Base-by-base conservation (phyloP, 1,140 invertebrate genomes). In the Zaprionus taronus region DNA sequence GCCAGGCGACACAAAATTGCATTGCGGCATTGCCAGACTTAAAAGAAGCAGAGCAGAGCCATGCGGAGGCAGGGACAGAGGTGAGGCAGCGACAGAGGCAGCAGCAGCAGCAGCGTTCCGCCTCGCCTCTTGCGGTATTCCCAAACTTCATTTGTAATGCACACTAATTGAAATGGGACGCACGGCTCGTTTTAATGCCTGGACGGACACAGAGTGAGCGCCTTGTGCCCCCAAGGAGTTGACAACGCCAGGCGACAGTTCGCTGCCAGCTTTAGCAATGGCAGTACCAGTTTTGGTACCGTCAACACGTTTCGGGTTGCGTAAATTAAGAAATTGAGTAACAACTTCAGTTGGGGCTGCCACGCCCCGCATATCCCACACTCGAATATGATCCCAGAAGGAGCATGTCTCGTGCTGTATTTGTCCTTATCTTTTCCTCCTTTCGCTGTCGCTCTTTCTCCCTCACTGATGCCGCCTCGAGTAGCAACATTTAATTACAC, bases 81-180 rank as follows among this genome's bases (percentile, higher is more conserved):
- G 7, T 2, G 28, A 28, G 28, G 0, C 6, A 31, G 28, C 0
- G 7, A 2, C 6, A 17, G 15, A 12, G 47, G 20, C 44, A 22
- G 47, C 2, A 2, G 47, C 9, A 22, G 26, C 20, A n/a, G 26
- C 12, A 9, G 6, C 20, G 20, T 24, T 47, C 15, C 22, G n/a
- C 34, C 31, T 63, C 22, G 20, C 20, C 38, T 44, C 12, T 31
- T 76, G 69, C 69, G 81, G 78, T 89, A 89, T 89, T 89, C 84
- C 84, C 84, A 89, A 89, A 90, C 84, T 89, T 89, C 85, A 89
- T 89, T 89, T 89, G 84, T 89, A 89, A 89, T 89, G 85, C 84
- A 89, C 85, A 89, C 84, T 89, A 89, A 89, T 89, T 89, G 84
- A 89, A 89, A 89, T 89, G 84, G 84, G 85, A 89, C 78, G 81